These are phyloP conservation scores for Ceuthmochares aereus DNA, from an alignment of 2,113 vertebrate species.

Conservation along the genomic window DNA sequence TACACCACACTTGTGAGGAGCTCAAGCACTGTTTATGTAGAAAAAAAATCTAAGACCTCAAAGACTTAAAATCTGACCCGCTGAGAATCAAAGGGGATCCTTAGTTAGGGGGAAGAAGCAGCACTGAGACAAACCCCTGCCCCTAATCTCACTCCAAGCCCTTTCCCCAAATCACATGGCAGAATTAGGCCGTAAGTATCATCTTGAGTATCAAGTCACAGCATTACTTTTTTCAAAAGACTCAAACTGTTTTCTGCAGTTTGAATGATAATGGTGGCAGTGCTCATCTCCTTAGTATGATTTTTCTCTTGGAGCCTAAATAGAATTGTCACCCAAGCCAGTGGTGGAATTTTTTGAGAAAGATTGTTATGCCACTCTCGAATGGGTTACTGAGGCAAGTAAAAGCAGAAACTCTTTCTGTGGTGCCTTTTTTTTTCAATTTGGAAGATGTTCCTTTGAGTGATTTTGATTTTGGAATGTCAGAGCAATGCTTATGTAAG, in stretches of 20 bases:
- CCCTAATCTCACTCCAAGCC: not conserved
- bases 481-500: not conserved
- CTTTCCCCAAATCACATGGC: rapidly evolving
- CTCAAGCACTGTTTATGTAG: conserved; percentile 11
- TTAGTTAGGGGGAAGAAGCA: not conserved
- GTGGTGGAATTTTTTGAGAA: not conserved
- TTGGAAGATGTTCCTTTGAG: not conserved
- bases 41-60: not conserved
- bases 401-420: not conserved
- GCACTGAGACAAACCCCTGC: not conserved
- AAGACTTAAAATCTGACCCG: not conserved
- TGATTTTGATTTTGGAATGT: not conserved
- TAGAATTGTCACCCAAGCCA: not conserved
- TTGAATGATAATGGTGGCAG: not conserved
- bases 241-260: not conserved
- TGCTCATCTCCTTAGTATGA: not conserved
- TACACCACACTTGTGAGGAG: not conserved
- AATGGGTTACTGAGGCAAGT: not conserved
- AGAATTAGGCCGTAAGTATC: not conserved
- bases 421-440: not conserved
- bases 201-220: not conserved
- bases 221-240: not conserved
- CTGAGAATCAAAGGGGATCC: not conserved
- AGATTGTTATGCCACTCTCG: not conserved
- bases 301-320: not conserved